A percentile compares a stretch with the other conserved stretches of the same genome.
Evolutionary conservation across 1,140 invertebrate species (phyloP).

Genomic region (Aporrectodea caliginosa): DNA sequence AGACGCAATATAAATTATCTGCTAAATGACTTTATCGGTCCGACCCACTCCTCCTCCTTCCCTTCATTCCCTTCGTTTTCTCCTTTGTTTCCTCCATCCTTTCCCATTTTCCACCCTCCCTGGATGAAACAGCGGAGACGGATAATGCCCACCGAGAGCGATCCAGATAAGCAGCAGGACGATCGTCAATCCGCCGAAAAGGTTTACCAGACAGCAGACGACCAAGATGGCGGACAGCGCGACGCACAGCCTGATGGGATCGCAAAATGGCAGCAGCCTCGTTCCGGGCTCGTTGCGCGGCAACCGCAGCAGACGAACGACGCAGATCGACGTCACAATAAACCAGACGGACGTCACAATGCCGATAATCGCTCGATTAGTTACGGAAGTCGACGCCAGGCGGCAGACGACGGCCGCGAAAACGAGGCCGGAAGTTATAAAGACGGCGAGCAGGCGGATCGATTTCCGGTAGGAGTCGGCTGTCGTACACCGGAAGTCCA

Average conservation of each 20-base stretch:
- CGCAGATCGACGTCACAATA: neutral
- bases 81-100: too few relatives aligned
- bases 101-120: too few relatives aligned
- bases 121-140: too few relatives aligned
- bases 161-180: neutral
- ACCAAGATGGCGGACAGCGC: neutral
- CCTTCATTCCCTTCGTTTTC: too few relatives aligned
- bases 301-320: neutral
- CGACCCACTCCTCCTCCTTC: too few relatives aligned
- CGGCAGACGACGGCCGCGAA: neutral
- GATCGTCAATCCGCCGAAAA: neutral
- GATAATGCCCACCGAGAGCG: neutral
- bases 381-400: neutral
- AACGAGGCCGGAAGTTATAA: neutral
- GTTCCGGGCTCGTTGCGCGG: neutral
- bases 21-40: too few relatives aligned
- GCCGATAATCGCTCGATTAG: neutral
- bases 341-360: neutral
- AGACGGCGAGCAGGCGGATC: neutral
- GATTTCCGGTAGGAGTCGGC: neutral
- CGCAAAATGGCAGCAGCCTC: neutral
- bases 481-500: neutral
- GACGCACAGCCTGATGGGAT: neutral
- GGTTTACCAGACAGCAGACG: neutral
- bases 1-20: too few relatives aligned